A percentile compares a stretch with the other conserved stretches of the same genome.
Evolutionary conservation across 2,797 vertebrate genomes (phyloP).

Genomic region (Gadopsis bispinosus): DNA sequence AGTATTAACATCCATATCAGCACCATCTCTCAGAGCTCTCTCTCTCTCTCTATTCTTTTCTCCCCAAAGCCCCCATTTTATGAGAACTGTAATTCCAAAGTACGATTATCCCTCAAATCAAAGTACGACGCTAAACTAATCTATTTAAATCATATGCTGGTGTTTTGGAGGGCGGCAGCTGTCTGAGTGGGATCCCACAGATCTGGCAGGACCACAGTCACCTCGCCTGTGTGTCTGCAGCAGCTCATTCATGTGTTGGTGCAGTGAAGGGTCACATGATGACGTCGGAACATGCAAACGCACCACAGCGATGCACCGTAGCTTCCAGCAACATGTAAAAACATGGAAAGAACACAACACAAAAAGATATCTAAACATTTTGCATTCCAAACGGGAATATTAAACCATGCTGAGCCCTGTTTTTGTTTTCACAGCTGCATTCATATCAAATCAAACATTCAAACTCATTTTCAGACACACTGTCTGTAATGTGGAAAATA

Average conservation of each 20-base stretch:
- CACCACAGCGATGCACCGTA: background rate
- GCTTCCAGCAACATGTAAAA: background rate
- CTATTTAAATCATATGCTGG: background rate
- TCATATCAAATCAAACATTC: too few relatives aligned
- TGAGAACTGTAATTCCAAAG: too few relatives aligned
- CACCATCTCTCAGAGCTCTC: too few relatives aligned
- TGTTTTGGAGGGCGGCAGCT: background rate
- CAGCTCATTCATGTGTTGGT: constrained; percentile 4
- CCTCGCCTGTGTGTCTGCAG: background rate
- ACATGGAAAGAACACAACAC: background rate
- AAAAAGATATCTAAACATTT: background rate
- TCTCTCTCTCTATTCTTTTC: too few relatives aligned
- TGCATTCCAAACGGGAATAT: too few relatives aligned
- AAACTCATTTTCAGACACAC: too few relatives aligned
- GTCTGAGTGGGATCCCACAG: background rate
- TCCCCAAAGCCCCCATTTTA: too few relatives aligned
- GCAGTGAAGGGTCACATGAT: constrained; percentile 36
- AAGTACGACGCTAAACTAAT: too few relatives aligned
- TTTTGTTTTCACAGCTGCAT: background rate
- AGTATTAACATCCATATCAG: too few relatives aligned
- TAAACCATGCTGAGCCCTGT: background rate
- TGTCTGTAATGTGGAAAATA: background rate
- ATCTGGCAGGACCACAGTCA: background rate
- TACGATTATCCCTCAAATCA: too few relatives aligned
- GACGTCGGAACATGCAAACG: constrained; percentile 55